phyloP scores from a whole-genome alignment of 2,797 vertebrate species.

The Serranus cabrilla region DNA sequence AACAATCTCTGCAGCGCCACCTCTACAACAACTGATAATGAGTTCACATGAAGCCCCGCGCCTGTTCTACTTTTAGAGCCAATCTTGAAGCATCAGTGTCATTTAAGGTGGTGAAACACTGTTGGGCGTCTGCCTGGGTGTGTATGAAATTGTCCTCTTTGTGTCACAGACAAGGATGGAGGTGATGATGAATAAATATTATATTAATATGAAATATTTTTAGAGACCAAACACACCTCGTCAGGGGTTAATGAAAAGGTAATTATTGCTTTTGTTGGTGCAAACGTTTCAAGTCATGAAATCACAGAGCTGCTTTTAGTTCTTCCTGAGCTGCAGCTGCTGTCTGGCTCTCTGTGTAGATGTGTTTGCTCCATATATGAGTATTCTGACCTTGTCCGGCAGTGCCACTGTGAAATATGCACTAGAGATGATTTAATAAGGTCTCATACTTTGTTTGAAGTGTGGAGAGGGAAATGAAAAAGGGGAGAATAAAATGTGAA shows the following conservation, averaged over 20 bases:
- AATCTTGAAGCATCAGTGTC: slow-evolving; percentile 5
- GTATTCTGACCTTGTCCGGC: slow-evolving; percentile 50
- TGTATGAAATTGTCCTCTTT: slow-evolving; percentile 25
- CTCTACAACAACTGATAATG: background rate
- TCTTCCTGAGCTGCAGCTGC: slow-evolving; percentile 6
- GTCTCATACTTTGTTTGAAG: slow-evolving; percentile 16
- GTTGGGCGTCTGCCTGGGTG: background rate
- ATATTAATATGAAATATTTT: slow-evolving; percentile 3
- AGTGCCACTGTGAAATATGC: slow-evolving; percentile 24
- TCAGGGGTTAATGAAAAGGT: slow-evolving; percentile 38
- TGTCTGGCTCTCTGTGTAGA: slow-evolving; percentile 5
- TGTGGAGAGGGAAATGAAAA: slow-evolving; percentile 19
- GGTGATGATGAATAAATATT: slow-evolving; percentile 13
- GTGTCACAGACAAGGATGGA: slow-evolving; percentile 7
- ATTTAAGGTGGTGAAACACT: background rate
- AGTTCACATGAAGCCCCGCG: background rate
- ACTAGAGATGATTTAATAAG: slow-evolving; percentile 35
- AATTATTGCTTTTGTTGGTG: slow-evolving; percentile 37
- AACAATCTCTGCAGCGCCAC: background rate
- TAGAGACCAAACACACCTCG: background rate
- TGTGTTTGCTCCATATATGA: slow-evolving; percentile 8
- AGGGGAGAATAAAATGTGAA: slow-evolving; percentile 1
- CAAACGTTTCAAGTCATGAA: slow-evolving; percentile 16
- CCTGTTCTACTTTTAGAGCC: slow-evolving; percentile 3
- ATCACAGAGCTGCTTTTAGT: slow-evolving; percentile 15